Evolutionary conservation across 2,113 vertebrate species (phyloP).

Genomic region (Rhinolophus sinicus): DNA sequence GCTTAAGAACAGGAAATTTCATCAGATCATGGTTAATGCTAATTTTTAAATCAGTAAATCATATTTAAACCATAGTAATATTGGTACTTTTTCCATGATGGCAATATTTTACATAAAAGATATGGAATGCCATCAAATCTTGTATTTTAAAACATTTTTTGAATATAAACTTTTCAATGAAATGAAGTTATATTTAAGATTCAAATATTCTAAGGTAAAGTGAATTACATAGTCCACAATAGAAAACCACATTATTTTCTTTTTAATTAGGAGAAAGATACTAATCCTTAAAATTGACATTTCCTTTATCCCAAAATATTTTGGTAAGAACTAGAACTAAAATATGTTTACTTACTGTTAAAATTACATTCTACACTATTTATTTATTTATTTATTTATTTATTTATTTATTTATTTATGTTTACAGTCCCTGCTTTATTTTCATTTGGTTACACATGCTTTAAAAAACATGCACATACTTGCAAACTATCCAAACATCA

Average conservation of each 20-base stretch:
- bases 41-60: neutral
- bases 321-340: slow-evolving; percentile 16
- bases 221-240: neutral
- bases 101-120: neutral
- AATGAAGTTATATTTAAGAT: slow-evolving; percentile 13
- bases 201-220: neutral
- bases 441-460: slow-evolving; percentile 41
- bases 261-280: slow-evolving; percentile 17
- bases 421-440: slow-evolving; percentile 73
- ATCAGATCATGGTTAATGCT: neutral
- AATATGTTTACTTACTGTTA: neutral
- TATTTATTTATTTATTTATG: too few relatives aligned
- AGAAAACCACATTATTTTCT: neutral
- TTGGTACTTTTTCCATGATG: neutral
- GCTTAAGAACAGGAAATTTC: slow-evolving; percentile 2
- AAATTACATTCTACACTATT: neutral
- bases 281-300: neutral
- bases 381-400: too few relatives aligned
- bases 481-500: slow-evolving; percentile 48
- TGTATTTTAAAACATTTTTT: slow-evolving; percentile 27
- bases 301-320: neutral
- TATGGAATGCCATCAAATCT: neutral
- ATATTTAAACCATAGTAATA: slow-evolving; percentile 24
- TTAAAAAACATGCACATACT: slow-evolving; percentile 43
- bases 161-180: slow-evolving; percentile 25